Evolutionary conservation across 2,888 invertebrate genomes (phyloP), one percentile per base, ranked within the genome.

Genomic region (Digitonthophagus gazella): DNA sequence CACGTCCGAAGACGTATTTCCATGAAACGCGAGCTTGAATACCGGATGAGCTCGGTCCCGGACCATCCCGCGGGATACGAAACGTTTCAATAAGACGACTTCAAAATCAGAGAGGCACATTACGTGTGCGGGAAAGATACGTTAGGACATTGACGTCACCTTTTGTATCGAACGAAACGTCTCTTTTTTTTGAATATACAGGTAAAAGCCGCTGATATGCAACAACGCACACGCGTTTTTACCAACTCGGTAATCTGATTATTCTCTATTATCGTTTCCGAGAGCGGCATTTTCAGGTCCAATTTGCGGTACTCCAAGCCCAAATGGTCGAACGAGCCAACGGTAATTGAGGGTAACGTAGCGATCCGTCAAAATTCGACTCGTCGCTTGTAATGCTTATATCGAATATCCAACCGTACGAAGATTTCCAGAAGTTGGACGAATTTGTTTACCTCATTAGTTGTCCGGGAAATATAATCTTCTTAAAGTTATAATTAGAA

Each of bases 181-280:
- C 61, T 8, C 61, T 18, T 18, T 61, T n/a, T n/a, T 19, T 19
- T n/a, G n/a, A 20, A n/a, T 14, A 18, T 19, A 15, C 18, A 61
- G 61, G 61, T 19, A 19, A 61, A 16, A 20, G 18, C 5, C 61
- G 18, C 2, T 5, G 19, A 20, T 1, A n/a, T 18, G 18, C n/a
- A 61, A 61, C 18, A 61, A 18, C n/a, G 61, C n/a, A 20, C n/a
- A 19, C 61, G 61, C 61, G 20, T 14, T 19, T 61, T 61, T 61
- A 18, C n/a, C n/a, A n/a, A 6, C 16, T 20, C 61, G 20, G 61
- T 68, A 70, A 70, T 61, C 65, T 65, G 67, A 70, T 70, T 70
- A 67, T 63, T 70, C 67, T 70, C 70, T 66, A 67, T 70, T 70
- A 70, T 70, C 67, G 67, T 70, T 66, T 67, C 61, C 20, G n/a